Evolutionary conservation across 2,888 invertebrate species (phyloP), one percentile per base, ranked within the genome.

Genomic region (Aphodius sticticus): DNA sequence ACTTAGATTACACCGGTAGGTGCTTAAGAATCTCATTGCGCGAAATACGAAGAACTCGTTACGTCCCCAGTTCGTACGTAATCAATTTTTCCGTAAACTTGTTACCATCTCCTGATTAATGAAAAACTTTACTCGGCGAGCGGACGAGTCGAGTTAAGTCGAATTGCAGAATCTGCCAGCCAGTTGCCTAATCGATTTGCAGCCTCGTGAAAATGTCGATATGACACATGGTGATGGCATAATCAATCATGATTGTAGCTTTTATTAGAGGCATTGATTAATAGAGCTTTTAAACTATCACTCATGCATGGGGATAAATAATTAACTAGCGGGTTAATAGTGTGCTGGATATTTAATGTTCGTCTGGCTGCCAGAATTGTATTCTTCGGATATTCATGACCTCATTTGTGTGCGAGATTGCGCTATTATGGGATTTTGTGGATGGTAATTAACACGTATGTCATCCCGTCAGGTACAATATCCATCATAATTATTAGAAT

Each of bases 1-100:
- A 97, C 90, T 92, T 99, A 82, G 98, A 99, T 90, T 99, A 94
- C 87, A 93, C 94, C 86, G 96, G 97, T 97, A 91, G 92, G 91
- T 85, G 79, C 69, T 69, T 7, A 6, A 77, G 36, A 35, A 37
- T 69, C 70, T 70, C 16, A 15, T 70, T 70, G 7, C 15, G 6
- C 5, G 15, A 16, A 16, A 70, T 70, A n/a, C 70, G 16, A 70
- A 3, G 7, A 70, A 70, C 70, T 70, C 14, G 15, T 70, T 70
- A 4, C 7, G 15, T 4, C 14, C 70, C 0, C 53, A 53, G 53
- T 53, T 53, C 53, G 53, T 53, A 12, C 9, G 53, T 9, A 53
- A 7, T 53, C 12, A 53, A 53, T 53, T 53, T 9, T 53, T 53
- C 53, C 53, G 53, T 53, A 53, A 53, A 53, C 53, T 53, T 1